Base-by-base conservation (phyloP, 2,113 vertebrate species). In the Carollia perspicillata region DNA sequence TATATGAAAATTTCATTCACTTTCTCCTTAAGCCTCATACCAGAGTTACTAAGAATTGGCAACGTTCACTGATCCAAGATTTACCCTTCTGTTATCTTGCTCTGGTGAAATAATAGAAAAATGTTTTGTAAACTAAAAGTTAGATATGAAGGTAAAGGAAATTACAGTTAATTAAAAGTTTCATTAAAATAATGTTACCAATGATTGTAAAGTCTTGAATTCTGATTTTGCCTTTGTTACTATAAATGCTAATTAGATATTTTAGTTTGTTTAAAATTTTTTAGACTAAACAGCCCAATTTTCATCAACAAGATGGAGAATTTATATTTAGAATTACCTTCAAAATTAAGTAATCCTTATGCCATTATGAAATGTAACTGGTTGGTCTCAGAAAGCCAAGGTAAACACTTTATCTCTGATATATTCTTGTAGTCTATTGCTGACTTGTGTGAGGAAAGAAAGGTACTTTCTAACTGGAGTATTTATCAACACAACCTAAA, bases 281-380 rank as follows among this genome's bases (percentile, higher is more conserved):
- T 89, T 35, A 18, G 60, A 28, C 47, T 89, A 93, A 86, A 71
- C 37, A 91, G 42, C 22, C 35, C 35, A 78, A 42, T 51, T 86
- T 95, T 63, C 93, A 33, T 90, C 74, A 91, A 33, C 37, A 63
- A 89, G 37, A 33, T 92, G 4, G 47, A 83, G 63, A 94, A 53
- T 87, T 90, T 84, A 17, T 33, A 53, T 77, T 93, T 92, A 81
- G 79, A 96, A 80, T 94, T 71, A 11, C 26, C 87, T 94, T 79
- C 55, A 86, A 72, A 66, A 81, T 94, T 79, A 60, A 71, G 22
- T 65, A n/a, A 66, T 30, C 58, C 18, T 44, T 65, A 20, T 18
- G 40, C 69, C 40, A 40, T 86, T 79, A 23, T 37, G 68, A 58
- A 89, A 79, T 53, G 26, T 79, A 42, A 84, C 65, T 33, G 5